Conservation (phyloP, 2,888 invertebrate genomes). For the Hecatera dysodea region DNA sequence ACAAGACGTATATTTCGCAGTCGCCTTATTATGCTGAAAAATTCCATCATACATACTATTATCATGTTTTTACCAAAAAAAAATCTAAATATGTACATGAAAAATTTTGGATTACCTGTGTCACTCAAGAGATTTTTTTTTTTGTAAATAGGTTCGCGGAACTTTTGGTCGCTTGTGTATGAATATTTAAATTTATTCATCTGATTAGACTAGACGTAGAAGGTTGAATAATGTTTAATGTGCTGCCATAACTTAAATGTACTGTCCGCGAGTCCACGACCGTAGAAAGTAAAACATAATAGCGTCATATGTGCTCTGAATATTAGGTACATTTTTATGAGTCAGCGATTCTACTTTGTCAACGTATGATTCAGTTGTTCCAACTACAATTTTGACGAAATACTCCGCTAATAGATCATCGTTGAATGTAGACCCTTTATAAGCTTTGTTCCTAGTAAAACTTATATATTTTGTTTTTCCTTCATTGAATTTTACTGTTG, state of each 20-base stretch:
- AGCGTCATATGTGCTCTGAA: conserved; percentile 57
- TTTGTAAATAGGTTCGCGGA: conserved; percentile 11
- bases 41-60: conserved; percentile 15
- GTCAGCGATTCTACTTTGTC: conserved; percentile 72
- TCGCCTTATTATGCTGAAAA: conserved; percentile 1
- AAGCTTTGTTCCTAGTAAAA: conserved; percentile 25
- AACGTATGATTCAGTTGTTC: conserved; percentile 74
- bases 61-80: background rate
- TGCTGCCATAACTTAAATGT: conserved; percentile 13
- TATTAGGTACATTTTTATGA: conserved; percentile 69
- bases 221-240: conserved; percentile 15
- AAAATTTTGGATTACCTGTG: conserved; percentile 20
- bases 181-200: conserved; percentile 37
- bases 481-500: conserved; percentile 7
- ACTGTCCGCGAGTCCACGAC: conserved; percentile 69
- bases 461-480: conserved; percentile 15
- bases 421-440: conserved; percentile 64
- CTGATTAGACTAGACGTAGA: conserved; percentile 19
- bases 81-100: conserved; percentile 7
- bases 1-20: background rate
- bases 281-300: conserved; percentile 73
- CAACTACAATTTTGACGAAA: conserved; percentile 70
- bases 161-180: conserved; percentile 30
- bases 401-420: conserved; percentile 65
- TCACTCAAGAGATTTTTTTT: conserved; percentile 32